Evolutionary conservation across 1,140 invertebrate genomes (phyloP), one percentile per base, ranked within the genome.

Genomic region (Thaumatotibia leucotreta): DNA sequence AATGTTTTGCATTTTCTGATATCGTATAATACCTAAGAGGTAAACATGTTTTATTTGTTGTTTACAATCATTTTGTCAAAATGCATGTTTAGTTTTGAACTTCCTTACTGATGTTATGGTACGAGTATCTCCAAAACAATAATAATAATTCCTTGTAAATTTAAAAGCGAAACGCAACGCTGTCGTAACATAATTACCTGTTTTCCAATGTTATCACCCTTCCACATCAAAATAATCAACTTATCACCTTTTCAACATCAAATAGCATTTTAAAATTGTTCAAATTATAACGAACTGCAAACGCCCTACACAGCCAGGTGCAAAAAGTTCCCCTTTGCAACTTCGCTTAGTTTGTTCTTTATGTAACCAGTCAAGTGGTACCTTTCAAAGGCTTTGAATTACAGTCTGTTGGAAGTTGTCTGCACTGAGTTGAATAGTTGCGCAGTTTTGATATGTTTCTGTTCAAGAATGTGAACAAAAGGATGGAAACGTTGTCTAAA

Each of bases 281-380:
- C 24, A 58, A 58, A 58, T 58, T 58, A 58, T 58, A 27, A 31
- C 52, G 22, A 58, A 58, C 52, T 58, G 52, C 52, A 14, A 58
- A 62, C 29, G 27, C 24, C 29, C 22, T 31, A 20, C 23, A 20
- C 29, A 31, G 61, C 61, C 61, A 62, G 61, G 61, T 62, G 61
- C 61, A 62, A 62, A 62, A 20, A 58, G 22, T 24, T 62, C 29
- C 61, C 61, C 61, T 27, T 52, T 52, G 22, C 50, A 52, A 52
- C 50, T 52, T 52, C 50, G 50, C 50, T 27, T 27, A 58, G 52
- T 58, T 58, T 58, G 52, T 58, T 58, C 52, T 58, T 58, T 58
- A 58, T 58, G 52, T 58, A 58, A 58, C 52, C 52, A 58, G 52
- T 58, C 52, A 58, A 58, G 52, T 58, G 52, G 52, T 58, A 58